Evolutionary conservation across 2,797 vertebrate genomes (phyloP).

Genomic region (Ficedula albicollis): DNA sequence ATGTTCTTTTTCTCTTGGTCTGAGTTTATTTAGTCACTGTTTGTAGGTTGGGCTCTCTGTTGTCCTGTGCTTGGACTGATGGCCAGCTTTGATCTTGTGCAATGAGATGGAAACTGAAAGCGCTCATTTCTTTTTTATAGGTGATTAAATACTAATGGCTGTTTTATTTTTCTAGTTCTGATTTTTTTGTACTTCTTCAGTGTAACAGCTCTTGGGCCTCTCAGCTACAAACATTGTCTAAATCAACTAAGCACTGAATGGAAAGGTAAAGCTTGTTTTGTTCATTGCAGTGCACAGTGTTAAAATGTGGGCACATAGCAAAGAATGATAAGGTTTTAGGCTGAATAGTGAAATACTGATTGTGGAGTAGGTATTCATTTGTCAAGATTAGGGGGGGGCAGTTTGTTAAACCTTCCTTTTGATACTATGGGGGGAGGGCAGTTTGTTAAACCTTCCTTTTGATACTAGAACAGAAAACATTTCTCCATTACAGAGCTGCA

Average conservation of each 20-base stretch:
- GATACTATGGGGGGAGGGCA: neutral
- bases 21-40: neutral
- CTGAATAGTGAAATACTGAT: neutral
- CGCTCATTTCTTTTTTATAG: neutral
- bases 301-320: neutral
- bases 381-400: neutral
- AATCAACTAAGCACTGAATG: neutral
- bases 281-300: neutral
- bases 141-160: slow-evolving; percentile 16
- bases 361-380: neutral
- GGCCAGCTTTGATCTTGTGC: neutral
- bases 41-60: neutral
- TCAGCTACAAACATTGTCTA: neutral
- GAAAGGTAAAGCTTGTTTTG: neutral
- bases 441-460: neutral
- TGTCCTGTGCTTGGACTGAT: neutral
- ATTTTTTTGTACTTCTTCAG: neutral
- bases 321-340: neutral
- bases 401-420: neutral
- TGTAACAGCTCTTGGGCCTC: neutral
- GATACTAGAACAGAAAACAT: neutral
- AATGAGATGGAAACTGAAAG: slow-evolving; percentile 21
- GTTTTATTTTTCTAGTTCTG: neutral
- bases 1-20: neutral
- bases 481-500: neutral